Evolutionary conservation across 2,113 vertebrate genomes (phyloP), one percentile per base, ranked within the genome.

Genomic region (Larimichthys crocea): DNA sequence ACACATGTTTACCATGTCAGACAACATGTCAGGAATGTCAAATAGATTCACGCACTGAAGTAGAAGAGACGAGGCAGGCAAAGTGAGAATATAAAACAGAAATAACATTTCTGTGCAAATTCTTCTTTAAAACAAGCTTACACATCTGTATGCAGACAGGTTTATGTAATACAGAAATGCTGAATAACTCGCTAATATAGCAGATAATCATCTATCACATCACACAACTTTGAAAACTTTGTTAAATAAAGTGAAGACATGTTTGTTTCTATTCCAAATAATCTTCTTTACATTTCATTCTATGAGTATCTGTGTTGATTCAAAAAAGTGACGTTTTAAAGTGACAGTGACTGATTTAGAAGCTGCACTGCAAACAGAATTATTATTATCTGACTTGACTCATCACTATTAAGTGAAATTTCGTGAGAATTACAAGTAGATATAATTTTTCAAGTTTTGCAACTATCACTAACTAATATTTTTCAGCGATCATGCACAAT

Each of bases 281-380:
- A 40, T 44, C 12, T n/a, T 31, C 17, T 24, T 26, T 20, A 29
- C 29, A 55, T 14, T 44, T 14, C 16, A 40, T 50, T 40, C 17
- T 56, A 11, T 53, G 2, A n/a, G n/a, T n/a, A 55, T 63, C 9
- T 63, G 9, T 22, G 9, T 15, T 40, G 52, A 53, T 68, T 31
- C 22, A 71, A 11, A n/a, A n/a, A n/a, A n/a, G n/a, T n/a, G n/a
- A n/a, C n/a, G n/a, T n/a, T n/a, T n/a, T 26, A 3, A 63, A 17
- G 17, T 5, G 56, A 60, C 50, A 69, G 14, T 50, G 22, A 74
- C 53, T 29, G 22, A 75, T 82, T 61, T 19, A 42, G 75, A 76
- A 42, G 74, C 52, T 63, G 44, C 10, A 20, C 22, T 61, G 31
- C 20, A 64, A 64, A 70, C 52, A 42, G 22, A 75, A 49, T 62